Evolutionary conservation across 2,797 vertebrate species (phyloP).

Genomic region (Tolypeutes matacus): DNA sequence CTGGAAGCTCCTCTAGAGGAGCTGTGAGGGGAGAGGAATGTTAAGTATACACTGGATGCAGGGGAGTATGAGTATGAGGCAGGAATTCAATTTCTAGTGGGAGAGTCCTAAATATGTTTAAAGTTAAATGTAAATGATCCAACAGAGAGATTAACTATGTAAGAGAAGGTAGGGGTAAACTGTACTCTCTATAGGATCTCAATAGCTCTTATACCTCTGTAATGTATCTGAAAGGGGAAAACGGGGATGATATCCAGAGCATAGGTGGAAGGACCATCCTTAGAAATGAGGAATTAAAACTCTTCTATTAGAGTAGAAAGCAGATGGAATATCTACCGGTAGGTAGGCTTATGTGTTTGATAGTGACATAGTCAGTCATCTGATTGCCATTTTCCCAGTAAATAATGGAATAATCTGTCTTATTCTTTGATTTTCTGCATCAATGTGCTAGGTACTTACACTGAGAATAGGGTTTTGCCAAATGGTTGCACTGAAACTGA

Average conservation of each 20-base stretch:
- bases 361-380: neutral
- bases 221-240: neutral
- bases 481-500: neutral
- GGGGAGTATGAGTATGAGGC: neutral
- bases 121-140: neutral
- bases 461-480: neutral
- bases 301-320: neutral
- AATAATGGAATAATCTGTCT: neutral
- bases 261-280: neutral
- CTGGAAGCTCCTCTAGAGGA: neutral
- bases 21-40: rapidly evolving
- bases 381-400: neutral
- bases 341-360: neutral
- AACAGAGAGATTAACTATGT: neutral
- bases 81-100: neutral
- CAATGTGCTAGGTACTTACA: neutral
- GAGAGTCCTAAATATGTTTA: neutral
- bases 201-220: too few relatives aligned
- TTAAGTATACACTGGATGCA: neutral
- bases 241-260: neutral
- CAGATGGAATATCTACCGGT: too few relatives aligned
- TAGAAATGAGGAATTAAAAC: neutral
- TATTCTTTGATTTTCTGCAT: neutral
- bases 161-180: neutral
- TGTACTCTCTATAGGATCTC: too few relatives aligned